Conservation (phyloP, 2,888 invertebrate genomes). For the Drosophila pegasa region DNA sequence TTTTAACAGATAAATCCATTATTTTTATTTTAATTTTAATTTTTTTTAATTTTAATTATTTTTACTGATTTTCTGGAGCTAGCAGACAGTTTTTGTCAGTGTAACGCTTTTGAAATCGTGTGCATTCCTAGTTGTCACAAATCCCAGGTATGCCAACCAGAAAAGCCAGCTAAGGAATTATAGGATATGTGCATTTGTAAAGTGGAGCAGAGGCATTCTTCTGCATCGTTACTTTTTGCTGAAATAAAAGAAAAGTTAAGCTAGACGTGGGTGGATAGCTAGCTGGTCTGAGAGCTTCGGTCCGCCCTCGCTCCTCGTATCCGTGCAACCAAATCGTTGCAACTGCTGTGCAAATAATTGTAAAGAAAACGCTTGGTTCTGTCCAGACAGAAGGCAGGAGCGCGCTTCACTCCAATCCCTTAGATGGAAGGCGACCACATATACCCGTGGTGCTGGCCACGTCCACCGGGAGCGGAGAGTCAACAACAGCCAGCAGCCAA, state of each 20-base stretch:
- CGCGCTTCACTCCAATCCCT: slow-evolving; percentile 9
- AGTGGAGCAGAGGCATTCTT: slow-evolving; percentile 62
- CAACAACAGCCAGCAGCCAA: slow-evolving; percentile 64
- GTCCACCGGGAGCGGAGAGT: slow-evolving; percentile 42
- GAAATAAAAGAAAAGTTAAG: slow-evolving; percentile 63
- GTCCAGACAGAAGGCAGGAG: slow-evolving; percentile 50
- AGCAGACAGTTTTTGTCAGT: slow-evolving; percentile 29
- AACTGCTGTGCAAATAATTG: slow-evolving; percentile 82
- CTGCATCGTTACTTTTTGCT: slow-evolving; percentile 74
- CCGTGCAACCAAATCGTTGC: slow-evolving; percentile 58
- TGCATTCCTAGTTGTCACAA: slow-evolving; percentile 18
- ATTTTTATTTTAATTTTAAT: too few relatives aligned
- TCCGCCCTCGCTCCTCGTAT: neutral
- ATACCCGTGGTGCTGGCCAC: slow-evolving; percentile 30
- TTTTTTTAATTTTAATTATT: neutral
- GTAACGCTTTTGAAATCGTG: slow-evolving; percentile 17
- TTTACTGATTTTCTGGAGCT: neutral
- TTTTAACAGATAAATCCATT: too few relatives aligned
- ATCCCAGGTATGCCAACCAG: slow-evolving; percentile 45
- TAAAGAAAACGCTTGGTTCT: slow-evolving; percentile 37
- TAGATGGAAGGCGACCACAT: slow-evolving; percentile 28
- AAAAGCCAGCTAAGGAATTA: slow-evolving; percentile 41
- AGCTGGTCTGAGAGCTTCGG: slow-evolving; percentile 1
- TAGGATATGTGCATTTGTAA: slow-evolving; percentile 30
- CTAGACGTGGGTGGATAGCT: slow-evolving; percentile 6